phyloP scores from a whole-genome alignment of 2,888 invertebrate species.

The Craniophora ligustri region DNA sequence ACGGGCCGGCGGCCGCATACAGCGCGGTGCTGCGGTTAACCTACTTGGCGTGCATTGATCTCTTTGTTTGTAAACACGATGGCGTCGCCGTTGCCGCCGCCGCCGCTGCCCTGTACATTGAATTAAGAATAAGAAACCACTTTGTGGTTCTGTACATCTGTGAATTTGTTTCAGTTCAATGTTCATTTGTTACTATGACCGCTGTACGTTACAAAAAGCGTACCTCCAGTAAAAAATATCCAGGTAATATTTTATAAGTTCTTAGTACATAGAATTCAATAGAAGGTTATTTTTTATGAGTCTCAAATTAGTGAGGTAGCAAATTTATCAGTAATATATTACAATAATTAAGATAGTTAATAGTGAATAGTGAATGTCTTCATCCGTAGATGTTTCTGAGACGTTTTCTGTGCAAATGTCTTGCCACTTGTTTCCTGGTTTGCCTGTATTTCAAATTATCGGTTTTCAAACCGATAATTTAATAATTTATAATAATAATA shows the following conservation, averaged over 20 bases:
- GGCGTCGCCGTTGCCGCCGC: constrained; percentile 74
- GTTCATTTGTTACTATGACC: constrained; percentile 40
- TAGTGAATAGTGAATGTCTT: no score
- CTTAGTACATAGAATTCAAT: constrained; percentile 11
- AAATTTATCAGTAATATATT: no score
- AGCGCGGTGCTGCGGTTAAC: constrained; percentile 78
- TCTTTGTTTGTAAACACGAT: constrained; percentile 89
- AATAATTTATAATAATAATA: no score
- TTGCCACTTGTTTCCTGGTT: no score
- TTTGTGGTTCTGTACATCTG: constrained; percentile 52
- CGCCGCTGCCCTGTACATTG: constrained; percentile 59
- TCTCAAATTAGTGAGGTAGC: background rate
- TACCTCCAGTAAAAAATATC: constrained; percentile 30
- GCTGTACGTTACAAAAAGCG: constrained; percentile 17
- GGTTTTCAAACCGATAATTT: no score
- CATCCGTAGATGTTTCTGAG: no score
- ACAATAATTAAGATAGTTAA: no score
- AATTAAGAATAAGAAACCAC: constrained; percentile 44
- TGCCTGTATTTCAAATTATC: no score
- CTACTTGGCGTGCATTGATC: constrained; percentile 88
- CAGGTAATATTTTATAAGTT: constrained; percentile 23
- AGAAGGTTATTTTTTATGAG: constrained; percentile 23
- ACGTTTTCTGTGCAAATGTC: no score
- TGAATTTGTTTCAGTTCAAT: constrained; percentile 26
- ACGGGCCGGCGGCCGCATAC: constrained; percentile 64